Evolutionary conservation across 2,888 invertebrate species (phyloP).

Genomic region (Morpho helenor): DNA sequence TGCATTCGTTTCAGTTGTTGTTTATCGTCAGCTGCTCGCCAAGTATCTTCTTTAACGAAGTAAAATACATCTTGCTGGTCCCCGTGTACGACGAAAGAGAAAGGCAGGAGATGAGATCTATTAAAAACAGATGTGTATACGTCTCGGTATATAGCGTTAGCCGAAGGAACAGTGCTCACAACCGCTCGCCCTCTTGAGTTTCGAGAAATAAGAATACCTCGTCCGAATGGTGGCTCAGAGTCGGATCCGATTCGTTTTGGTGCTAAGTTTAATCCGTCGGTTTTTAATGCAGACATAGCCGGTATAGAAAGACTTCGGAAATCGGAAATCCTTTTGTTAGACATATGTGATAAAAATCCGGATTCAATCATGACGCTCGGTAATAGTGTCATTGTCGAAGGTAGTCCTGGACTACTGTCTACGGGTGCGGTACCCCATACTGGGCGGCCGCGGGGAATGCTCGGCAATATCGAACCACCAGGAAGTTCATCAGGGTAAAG

Average conservation of each 20-base stretch:
- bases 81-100: slow-evolving; percentile 92
- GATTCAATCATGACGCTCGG: slow-evolving; percentile 88
- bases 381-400: slow-evolving; percentile 81
- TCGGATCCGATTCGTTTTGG: slow-evolving; percentile 89
- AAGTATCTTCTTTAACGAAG: slow-evolving; percentile 94
- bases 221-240: slow-evolving; percentile 93
- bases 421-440: slow-evolving; percentile 78
- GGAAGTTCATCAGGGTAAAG: slow-evolving; percentile 86
- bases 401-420: slow-evolving; percentile 74
- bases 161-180: slow-evolving; percentile 91
- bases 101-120: slow-evolving; percentile 91
- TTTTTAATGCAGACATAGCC: slow-evolving; percentile 88
- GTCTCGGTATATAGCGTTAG: slow-evolving; percentile 93
- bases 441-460: slow-evolving; percentile 77
- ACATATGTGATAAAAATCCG: slow-evolving; percentile 90
- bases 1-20: slow-evolving; percentile 93
- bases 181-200: slow-evolving; percentile 89
- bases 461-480: slow-evolving; percentile 83
- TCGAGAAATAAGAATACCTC: slow-evolving; percentile 90
- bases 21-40: slow-evolving; percentile 93
- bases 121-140: slow-evolving; percentile 96
- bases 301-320: slow-evolving; percentile 88
- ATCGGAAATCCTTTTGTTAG: slow-evolving; percentile 87
- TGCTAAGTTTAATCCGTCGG: slow-evolving; percentile 86
- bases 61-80: slow-evolving; percentile 95